These are phyloP conservation scores for Busseola fusca DNA, from an alignment of 2,888 invertebrate species.

Conservation along the genomic window DNA sequence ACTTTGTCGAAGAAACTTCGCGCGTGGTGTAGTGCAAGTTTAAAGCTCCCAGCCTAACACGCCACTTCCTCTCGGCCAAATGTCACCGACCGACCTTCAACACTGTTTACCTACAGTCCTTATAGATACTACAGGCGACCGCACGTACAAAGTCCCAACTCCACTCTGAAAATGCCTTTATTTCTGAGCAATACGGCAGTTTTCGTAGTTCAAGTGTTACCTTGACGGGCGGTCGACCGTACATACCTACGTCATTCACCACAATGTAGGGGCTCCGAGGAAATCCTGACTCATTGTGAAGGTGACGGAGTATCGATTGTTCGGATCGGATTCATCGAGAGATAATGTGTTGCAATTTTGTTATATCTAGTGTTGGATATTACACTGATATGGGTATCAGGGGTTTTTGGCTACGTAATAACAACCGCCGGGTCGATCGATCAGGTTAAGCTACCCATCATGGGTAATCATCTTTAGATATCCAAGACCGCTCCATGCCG, in stretches of 20 bases:
- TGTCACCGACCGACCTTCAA: slow-evolving; percentile 55
- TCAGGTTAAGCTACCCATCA: too few relatives aligned
- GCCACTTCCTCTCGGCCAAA: slow-evolving; percentile 55
- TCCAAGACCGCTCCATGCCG: too few relatives aligned
- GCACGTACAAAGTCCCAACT: slow-evolving; percentile 1
- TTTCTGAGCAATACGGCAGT: neutral
- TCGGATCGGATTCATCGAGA: slow-evolving; percentile 17
- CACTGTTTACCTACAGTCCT: slow-evolving; percentile 16
- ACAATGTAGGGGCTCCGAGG: slow-evolving; percentile 29
- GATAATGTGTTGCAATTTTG: slow-evolving; percentile 1
- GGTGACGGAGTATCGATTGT: slow-evolving; percentile 25
- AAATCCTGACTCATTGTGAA: slow-evolving; percentile 30
- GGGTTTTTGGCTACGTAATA: too few relatives aligned
- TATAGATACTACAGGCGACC: slow-evolving; percentile 14
- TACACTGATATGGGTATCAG: slow-evolving; percentile 26
- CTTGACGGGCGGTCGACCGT: neutral
- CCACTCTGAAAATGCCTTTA: neutral
- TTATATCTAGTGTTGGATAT: slow-evolving; percentile 7
- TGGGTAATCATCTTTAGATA: too few relatives aligned
- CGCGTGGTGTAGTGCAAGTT: too few relatives aligned
- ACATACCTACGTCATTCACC: slow-evolving; percentile 18
- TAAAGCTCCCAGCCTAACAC: slow-evolving; percentile 8
- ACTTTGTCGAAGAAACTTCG: too few relatives aligned
- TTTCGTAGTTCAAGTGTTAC: neutral
- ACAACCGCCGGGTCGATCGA: too few relatives aligned